Evolutionary conservation across 2,113 vertebrate genomes (phyloP).

Genomic region (Trochalopteron elliotii): DNA sequence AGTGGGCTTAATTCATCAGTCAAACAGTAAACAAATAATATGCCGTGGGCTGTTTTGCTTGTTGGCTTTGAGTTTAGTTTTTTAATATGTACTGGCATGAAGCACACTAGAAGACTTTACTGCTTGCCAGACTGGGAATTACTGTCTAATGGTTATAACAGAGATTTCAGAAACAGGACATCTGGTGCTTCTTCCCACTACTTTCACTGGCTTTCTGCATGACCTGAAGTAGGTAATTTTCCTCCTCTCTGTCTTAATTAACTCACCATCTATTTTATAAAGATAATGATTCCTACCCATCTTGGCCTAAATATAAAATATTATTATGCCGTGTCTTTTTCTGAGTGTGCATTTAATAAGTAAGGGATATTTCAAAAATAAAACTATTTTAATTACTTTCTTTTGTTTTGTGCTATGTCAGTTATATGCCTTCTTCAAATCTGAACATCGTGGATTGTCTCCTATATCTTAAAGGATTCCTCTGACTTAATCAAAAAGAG

Average conservation of each 20-base stretch:
- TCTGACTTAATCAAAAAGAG: conserved; percentile 38
- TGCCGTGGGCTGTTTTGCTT: not conserved
- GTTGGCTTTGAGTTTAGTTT: conserved; percentile 15
- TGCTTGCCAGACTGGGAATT: not conserved
- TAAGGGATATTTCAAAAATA: conserved; percentile 4
- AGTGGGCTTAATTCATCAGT: not conserved
- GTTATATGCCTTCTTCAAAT: not conserved
- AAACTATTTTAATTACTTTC: not conserved
- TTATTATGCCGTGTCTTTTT: not conserved
- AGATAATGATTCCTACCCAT: not conserved
- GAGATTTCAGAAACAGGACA: conserved; percentile 2
- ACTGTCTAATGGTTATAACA: conserved; percentile 26
- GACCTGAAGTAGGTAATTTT: not conserved
- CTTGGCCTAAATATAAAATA: not conserved
- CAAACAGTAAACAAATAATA: not conserved
- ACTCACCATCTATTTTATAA: not conserved
- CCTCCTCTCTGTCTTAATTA: not conserved
- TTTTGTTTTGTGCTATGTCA: not conserved
- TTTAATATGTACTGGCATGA: not conserved
- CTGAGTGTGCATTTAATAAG: not conserved
- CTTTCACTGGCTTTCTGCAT: not conserved
- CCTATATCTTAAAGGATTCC: not conserved
- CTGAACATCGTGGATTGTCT: not conserved
- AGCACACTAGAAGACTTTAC: not conserved
- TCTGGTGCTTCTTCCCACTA: conserved; percentile 1